phyloP scores from a whole-genome alignment of 2,113 vertebrate species.

The Papio anubis region DNA sequence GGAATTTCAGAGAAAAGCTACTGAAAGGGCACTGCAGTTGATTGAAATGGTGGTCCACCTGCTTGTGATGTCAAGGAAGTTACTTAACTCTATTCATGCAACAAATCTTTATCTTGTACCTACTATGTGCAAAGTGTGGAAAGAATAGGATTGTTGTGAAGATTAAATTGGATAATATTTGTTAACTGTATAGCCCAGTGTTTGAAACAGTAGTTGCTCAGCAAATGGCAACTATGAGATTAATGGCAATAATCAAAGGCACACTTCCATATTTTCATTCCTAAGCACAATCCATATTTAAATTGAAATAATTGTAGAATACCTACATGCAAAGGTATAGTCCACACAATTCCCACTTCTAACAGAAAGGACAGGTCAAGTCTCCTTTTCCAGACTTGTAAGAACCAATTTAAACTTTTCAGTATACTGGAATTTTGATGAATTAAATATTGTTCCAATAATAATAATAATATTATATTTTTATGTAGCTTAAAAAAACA shows the following conservation, averaged over 20 bases:
- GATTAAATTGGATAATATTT: background rate
- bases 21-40: background rate
- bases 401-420: slow-evolving; percentile 51
- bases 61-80: background rate
- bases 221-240: background rate
- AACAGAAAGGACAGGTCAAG: background rate
- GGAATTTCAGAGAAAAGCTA: background rate
- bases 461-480: slow-evolving; percentile 54
- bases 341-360: background rate
- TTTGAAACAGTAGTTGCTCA: slow-evolving; percentile 14
- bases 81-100: background rate
- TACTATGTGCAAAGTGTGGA: background rate
- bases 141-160: background rate
- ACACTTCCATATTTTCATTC: background rate
- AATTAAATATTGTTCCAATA: slow-evolving; percentile 55
- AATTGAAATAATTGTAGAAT: background rate
- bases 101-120: background rate
- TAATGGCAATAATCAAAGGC: background rate
- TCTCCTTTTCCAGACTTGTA: background rate
- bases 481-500: slow-evolving; percentile 44
- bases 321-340: background rate
- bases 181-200: background rate
- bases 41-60: background rate
- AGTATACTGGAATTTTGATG: slow-evolving; percentile 40
- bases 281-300: background rate